These are phyloP conservation scores for Neotoma lepida DNA, from an alignment of 2,113 vertebrate genomes.

Conservation along the genomic window DNA sequence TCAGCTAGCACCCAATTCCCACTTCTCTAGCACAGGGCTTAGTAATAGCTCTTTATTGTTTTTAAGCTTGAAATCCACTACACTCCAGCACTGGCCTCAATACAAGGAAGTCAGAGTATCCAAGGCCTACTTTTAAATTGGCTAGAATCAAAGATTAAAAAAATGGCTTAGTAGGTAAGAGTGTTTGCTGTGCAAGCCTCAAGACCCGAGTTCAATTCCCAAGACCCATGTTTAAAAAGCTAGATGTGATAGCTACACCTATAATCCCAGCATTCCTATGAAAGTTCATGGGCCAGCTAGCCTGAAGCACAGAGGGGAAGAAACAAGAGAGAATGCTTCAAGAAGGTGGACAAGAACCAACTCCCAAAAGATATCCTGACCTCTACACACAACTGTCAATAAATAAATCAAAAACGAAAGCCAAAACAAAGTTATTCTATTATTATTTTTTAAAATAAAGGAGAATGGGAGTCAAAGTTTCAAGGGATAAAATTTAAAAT, in stretches of 20 bases:
- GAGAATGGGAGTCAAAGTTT: not conserved
- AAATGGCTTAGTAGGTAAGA: not conserved
- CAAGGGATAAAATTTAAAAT: not conserved
- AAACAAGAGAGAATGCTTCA: not conserved
- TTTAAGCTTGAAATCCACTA: not conserved
- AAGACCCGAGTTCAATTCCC: not conserved
- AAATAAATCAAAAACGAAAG: not conserved
- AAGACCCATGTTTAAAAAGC: not conserved
- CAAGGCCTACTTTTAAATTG: not conserved
- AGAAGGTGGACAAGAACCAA: not conserved
- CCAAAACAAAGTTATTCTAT: not conserved
- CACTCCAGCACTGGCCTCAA: not conserved
- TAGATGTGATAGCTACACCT: not conserved
- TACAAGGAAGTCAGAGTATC: not conserved
- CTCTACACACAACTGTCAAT: not conserved
- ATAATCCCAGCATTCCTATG: not conserved
- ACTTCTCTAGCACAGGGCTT: not conserved
- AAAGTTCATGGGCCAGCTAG: not conserved
- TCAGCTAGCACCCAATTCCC: not conserved
- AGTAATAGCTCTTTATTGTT: not conserved
- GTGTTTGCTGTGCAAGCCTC: not conserved
- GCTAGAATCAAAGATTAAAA: not conserved
- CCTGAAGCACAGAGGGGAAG: not conserved
- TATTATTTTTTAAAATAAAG: not conserved
- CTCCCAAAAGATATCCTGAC: not conserved